Evolutionary conservation across 2,888 invertebrate species (phyloP), one percentile per base, ranked within the genome.

Genomic region (Penaeus monodon): DNA sequence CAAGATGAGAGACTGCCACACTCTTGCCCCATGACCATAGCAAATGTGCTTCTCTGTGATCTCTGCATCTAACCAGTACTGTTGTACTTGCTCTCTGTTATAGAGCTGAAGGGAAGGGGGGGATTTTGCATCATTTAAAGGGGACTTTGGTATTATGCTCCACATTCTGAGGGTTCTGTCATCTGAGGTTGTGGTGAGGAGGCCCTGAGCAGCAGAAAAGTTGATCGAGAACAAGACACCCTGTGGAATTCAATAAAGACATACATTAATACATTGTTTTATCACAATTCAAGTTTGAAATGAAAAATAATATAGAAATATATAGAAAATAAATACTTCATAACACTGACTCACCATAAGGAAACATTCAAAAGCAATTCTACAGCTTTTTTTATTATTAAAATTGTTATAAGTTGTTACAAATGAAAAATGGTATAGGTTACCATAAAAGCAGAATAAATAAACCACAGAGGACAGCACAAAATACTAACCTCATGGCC

Each of bases 131-230:
- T 81, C 20, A 10, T 38, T 49, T 14, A 38, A 20, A 24, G 66
- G 22, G 7, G 66, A 1, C n/a, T 64, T 57, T 76, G 38, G 22
- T 64, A 64, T 65, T n/a, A 49, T 17, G 44, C 20, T 24, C 88
- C 88, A 88, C 7, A 88, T 80, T 76, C 73, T 74, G 12, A 88
- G 24, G 68, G 83, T 88, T 73, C 88, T 78, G n/a, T 88, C 88
- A 78, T 88, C 88, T 63, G 88, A 88, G 12, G 88, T 88, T 22
- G 88, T 83, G 64, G 86, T 65, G 44, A 88, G 82, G 27, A 88
- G 27, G 27, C 63, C 66, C 44, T 86, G 82, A 12, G 22, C 74
- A 57, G 49, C 73, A 66, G 76, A 74, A 64, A 80, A 88, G 73
- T 64, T 86, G 44, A 88, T 68, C 44, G 88, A 88, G 73, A 88